Evolutionary conservation across 2,113 vertebrate species (phyloP).

Genomic region (Amia ocellicauda): DNA sequence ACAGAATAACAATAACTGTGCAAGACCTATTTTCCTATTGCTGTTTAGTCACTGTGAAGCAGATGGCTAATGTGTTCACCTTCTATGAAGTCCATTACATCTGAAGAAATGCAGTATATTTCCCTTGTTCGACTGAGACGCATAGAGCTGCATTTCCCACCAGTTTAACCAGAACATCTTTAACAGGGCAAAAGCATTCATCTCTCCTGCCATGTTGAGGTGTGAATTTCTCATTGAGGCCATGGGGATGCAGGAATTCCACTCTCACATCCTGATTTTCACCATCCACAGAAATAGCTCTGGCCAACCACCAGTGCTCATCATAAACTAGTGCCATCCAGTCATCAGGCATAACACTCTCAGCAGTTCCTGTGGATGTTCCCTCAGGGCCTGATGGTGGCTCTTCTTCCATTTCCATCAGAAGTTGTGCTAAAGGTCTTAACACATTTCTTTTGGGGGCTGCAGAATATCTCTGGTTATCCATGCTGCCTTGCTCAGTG

Average conservation of each 20-base stretch:
- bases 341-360: background rate
- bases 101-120: too few relatives aligned
- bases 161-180: too few relatives aligned
- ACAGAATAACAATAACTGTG: constrained; percentile 4
- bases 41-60: background rate
- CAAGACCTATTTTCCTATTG: constrained; percentile 1
- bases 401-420: constrained; percentile 9
- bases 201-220: constrained; percentile 6
- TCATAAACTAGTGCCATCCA: constrained; percentile 17
- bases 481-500: too few relatives aligned
- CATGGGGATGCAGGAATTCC: background rate
- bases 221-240: constrained; percentile 5
- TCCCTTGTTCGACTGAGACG: constrained; percentile 3
- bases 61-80: too few relatives aligned
- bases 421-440: too few relatives aligned
- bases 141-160: constrained; percentile 17
- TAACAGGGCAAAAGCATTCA: too few relatives aligned
- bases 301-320: constrained; percentile 16
- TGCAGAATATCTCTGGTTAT: too few relatives aligned
- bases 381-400: constrained; percentile 10
- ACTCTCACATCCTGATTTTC: constrained; percentile 3
- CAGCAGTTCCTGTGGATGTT: constrained; percentile 11
- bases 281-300: constrained; percentile 10
- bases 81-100: too few relatives aligned
- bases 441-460: too few relatives aligned